phyloP scores from a whole-genome alignment of 2,888 invertebrate species.

The Nezara viridula region DNA sequence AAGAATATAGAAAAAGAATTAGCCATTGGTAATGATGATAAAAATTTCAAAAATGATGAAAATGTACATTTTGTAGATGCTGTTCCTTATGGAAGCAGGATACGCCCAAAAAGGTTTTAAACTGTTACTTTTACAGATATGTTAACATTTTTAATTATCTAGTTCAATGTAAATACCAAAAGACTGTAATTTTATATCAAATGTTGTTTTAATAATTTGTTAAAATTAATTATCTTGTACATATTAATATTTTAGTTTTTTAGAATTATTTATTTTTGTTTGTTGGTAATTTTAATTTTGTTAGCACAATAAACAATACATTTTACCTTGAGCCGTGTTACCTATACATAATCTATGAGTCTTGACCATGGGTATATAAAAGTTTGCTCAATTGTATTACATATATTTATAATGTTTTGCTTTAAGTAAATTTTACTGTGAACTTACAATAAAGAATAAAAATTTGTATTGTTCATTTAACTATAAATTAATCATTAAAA shows the following conservation, averaged over 20 bases:
- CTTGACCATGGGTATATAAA: background rate
- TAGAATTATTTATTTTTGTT: constrained; percentile 53
- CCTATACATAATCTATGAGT: constrained; percentile 34
- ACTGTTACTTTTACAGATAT: background rate
- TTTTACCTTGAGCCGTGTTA: constrained; percentile 48
- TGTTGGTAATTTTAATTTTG: constrained; percentile 38
- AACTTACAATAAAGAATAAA: background rate
- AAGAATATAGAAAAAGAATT: constrained; percentile 59
- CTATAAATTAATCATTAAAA: background rate
- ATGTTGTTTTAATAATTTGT: constrained; percentile 5
- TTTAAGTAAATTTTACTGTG: background rate
- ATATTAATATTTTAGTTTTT: constrained; percentile 20
- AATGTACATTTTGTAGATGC: constrained; percentile 57
- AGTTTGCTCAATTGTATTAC: constrained; percentile 38
- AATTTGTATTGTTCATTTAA: background rate
- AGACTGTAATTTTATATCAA: constrained; percentile 60
- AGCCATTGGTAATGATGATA: constrained; percentile 12
- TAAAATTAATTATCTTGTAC: constrained; percentile 38
- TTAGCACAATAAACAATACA: background rate
- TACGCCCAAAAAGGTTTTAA: constrained; percentile 64
- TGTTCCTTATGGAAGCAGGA: constrained; percentile 64
- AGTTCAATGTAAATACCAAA: constrained; percentile 58
- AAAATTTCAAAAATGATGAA: constrained; percentile 56
- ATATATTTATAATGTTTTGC: constrained; percentile 5
- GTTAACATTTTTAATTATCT: constrained; percentile 15